phyloP scores from a whole-genome alignment of 2,888 invertebrate species.

The Osedax frankpressi region DNA sequence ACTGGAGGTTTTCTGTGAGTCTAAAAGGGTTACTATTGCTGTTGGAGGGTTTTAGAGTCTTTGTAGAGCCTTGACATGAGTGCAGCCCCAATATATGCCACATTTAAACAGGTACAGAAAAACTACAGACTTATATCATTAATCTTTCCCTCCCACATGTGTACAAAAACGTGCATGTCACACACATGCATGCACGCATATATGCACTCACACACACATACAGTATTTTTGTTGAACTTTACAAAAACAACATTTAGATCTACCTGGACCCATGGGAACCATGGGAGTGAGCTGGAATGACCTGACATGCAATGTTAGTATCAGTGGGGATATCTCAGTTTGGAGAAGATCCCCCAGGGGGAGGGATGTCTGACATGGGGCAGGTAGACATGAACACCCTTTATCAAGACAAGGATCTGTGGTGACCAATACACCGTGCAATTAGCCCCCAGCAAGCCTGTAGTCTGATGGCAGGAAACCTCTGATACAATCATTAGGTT shows the following conservation, averaged over 20 bases:
- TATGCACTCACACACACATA: constrained; percentile 1
- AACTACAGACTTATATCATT: background rate
- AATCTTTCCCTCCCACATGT: background rate
- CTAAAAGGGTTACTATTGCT: background rate
- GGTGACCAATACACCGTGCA: constrained; percentile 7
- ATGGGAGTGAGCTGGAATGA: background rate
- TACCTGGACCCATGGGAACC: background rate
- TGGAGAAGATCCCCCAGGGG: background rate
- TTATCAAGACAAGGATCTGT: constrained; percentile 1
- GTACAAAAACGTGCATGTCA: background rate
- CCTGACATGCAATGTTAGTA: constrained; percentile 4
- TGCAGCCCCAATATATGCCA: background rate
- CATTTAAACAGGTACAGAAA: background rate
- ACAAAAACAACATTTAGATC: background rate
- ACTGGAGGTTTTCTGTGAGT: background rate
- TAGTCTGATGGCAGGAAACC: background rate
- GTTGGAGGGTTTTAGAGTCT: no score
- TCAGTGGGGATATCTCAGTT: constrained; percentile 5
- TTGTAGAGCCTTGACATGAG: background rate
- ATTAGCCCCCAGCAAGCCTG: constrained; percentile 4
- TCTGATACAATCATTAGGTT: background rate
- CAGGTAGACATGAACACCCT: constrained; percentile 11
- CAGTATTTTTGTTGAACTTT: background rate
- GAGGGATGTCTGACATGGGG: constrained; percentile 3
- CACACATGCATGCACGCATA: no score